phyloP scores from a whole-genome alignment of 2,888 invertebrate genomes.

The Poecilobothrus nobilitatus region DNA sequence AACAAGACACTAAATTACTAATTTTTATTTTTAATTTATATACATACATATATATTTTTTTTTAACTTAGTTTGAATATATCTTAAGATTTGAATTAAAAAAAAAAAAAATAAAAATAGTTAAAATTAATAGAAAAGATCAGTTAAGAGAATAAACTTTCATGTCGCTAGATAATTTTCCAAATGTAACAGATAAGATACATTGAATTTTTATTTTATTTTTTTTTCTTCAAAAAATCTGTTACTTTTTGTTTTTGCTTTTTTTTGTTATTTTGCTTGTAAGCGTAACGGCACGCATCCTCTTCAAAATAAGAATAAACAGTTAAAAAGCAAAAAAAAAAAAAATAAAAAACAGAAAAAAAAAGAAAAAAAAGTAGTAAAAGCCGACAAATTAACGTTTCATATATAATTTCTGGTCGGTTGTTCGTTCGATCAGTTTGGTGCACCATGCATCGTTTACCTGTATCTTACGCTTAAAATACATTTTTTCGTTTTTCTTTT shows the following conservation, averaged over 20 bases:
- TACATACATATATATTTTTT: too few relatives aligned
- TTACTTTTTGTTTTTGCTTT: not conserved
- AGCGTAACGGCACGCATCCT: conserved; percentile 4
- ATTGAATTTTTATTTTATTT: not conserved
- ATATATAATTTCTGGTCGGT: not conserved
- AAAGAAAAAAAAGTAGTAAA: not conserved
- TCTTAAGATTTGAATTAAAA: too few relatives aligned
- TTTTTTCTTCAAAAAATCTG: not conserved
- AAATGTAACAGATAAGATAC: not conserved
- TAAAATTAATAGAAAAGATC: not conserved
- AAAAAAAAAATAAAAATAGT: too few relatives aligned
- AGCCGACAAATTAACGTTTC: conserved; percentile 1
- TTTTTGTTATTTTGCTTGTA: not conserved
- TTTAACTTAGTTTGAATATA: not conserved
- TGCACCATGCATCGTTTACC: not conserved
- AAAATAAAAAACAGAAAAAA: not conserved
- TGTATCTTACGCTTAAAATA: not conserved
- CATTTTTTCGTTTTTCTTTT: not conserved
- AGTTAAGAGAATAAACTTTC: not conserved
- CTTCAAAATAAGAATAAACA: not conserved
- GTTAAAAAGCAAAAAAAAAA: not conserved
- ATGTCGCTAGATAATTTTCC: conserved; percentile 2
- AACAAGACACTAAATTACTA: not conserved
- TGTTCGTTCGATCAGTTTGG: too few relatives aligned
- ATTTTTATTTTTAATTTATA: not conserved